Conservation (phyloP, 2,888 invertebrate genomes). For the Sepiola atlantica region DNA sequence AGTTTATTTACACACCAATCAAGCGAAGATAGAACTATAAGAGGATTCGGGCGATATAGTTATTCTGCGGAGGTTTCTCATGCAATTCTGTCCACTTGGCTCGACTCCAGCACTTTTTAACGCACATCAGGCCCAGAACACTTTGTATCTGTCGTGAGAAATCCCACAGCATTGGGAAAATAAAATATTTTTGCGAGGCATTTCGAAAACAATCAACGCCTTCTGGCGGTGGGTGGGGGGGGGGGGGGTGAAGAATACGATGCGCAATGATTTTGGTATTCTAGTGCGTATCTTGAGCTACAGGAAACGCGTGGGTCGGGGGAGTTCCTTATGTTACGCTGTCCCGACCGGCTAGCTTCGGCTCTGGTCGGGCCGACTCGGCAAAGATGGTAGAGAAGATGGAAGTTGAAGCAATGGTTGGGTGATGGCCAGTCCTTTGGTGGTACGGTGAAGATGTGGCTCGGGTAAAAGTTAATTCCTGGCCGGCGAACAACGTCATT, state of each 20-base stretch:
- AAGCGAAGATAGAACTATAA: neutral
- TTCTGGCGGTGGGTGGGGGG: neutral
- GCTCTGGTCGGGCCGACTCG: neutral
- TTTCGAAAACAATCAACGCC: slow-evolving; percentile 13
- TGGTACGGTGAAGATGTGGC: neutral
- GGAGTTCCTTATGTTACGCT: neutral
- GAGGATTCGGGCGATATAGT: no score
- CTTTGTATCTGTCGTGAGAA: slow-evolving; percentile 15
- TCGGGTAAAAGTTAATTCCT: neutral
- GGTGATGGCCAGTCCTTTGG: neutral
- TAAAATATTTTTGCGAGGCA: neutral
- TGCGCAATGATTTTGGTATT: neutral
- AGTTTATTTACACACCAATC: no score
- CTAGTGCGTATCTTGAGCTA: neutral
- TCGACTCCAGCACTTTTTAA: neutral
- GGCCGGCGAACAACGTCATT: slow-evolving; percentile 12
- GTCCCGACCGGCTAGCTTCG: neutral
- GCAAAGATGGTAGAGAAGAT: neutral
- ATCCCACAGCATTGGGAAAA: neutral
- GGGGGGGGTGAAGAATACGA: neutral
- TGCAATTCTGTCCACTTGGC: neutral
- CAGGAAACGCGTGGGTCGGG: neutral
- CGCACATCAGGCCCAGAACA: neutral
- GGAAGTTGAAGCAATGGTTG: neutral
- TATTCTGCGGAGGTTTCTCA: no score